Conservation (phyloP, 2,113 vertebrate species). For the Brachypteracias leptosomus region DNA sequence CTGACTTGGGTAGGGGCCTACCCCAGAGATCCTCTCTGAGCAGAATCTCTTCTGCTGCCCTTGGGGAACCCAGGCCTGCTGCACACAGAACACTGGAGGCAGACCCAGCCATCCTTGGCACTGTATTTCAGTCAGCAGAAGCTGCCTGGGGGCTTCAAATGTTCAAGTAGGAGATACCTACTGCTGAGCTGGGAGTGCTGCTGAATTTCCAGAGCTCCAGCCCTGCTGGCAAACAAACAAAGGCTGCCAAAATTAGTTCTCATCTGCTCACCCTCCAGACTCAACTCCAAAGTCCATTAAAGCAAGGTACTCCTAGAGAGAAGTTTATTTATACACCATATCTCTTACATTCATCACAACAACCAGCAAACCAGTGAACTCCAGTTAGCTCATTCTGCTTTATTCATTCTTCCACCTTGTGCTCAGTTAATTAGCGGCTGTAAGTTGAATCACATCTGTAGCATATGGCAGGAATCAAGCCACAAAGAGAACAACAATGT, state of each 20-base stretch:
- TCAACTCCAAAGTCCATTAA: background rate
- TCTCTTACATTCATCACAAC: background rate
- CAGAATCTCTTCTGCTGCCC: no score
- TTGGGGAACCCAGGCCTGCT: accelerated
- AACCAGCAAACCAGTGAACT: background rate
- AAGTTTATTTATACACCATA: background rate
- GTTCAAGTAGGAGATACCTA: background rate
- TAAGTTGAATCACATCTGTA: background rate
- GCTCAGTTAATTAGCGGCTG: background rate
- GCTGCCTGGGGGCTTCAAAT: background rate
- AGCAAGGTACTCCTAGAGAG: background rate
- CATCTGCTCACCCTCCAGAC: background rate
- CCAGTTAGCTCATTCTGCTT: background rate
- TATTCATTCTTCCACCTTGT: background rate
- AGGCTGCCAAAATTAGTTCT: background rate
- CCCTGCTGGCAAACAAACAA: background rate
- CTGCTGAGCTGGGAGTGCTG: accelerated
- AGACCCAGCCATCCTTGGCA: background rate
- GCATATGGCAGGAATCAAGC: background rate
- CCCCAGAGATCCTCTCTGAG: accelerated
- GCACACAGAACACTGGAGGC: accelerated
- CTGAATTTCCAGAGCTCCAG: background rate
- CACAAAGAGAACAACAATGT: background rate
- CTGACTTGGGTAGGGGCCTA: accelerated
- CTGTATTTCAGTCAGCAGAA: accelerated